A percentile compares a stretch with the other conserved stretches of the same genome.
phyloP scores from a whole-genome alignment of 2,888 invertebrate genomes.

The Drosophila barbarae region DNA sequence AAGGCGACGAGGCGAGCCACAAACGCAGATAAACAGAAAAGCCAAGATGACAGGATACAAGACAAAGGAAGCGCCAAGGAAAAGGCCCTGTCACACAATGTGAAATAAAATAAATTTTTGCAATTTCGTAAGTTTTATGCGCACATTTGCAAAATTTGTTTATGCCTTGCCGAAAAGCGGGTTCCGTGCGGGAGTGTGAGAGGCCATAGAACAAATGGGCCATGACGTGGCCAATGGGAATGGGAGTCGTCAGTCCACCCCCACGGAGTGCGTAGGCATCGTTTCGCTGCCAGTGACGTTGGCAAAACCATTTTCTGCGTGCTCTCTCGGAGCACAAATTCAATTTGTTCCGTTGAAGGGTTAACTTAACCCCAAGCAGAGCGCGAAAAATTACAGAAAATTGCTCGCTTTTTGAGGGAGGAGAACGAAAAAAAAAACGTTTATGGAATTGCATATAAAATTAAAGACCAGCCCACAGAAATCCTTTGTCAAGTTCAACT shows the following conservation, averaged over 20 bases:
- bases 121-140: constrained; percentile 72
- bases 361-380: constrained; percentile 4
- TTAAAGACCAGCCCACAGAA: constrained; percentile 33
- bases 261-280: constrained; percentile 36
- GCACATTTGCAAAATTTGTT: constrained; percentile 67
- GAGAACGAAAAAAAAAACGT: constrained; percentile 19
- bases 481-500: constrained; percentile 60
- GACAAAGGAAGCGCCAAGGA: constrained; percentile 25
- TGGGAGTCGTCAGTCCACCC: not conserved
- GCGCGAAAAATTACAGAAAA: constrained; percentile 47
- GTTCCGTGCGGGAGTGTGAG: constrained; percentile 1
- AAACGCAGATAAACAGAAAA: constrained; percentile 37
- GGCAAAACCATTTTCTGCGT: constrained; percentile 31
- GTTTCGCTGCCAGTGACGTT: constrained; percentile 42
- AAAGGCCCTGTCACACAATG: constrained; percentile 21
- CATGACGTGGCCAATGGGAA: constrained; percentile 21
- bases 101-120: constrained; percentile 63
- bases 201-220: constrained; percentile 41
- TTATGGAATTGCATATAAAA: constrained; percentile 49
- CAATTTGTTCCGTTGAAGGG: constrained; percentile 48
- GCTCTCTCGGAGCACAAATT: constrained; percentile 39
- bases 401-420: constrained; percentile 28
- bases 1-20: constrained; percentile 48
- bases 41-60: constrained; percentile 54
- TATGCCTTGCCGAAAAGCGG: constrained; percentile 40